These are phyloP conservation scores for Centropyge bicolor DNA, from an alignment of 2,797 vertebrate species.

Conservation along the genomic window DNA sequence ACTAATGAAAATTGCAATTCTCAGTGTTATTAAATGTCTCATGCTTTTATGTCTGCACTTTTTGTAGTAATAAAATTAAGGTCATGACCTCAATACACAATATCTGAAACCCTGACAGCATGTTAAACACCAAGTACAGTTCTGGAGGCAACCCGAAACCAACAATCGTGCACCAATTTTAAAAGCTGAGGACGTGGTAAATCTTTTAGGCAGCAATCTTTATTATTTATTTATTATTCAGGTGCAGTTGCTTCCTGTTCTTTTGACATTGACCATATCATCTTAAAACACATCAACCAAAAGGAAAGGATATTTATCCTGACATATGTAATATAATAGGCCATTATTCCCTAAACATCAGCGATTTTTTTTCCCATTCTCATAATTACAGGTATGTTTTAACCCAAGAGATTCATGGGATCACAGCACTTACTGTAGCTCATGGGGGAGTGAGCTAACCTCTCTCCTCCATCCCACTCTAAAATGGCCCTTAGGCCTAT, in stretches of 20 bases:
- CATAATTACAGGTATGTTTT: conserved; percentile 66
- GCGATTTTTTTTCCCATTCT: conserved; percentile 15
- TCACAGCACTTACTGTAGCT: conserved; percentile 65
- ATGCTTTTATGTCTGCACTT: conserved; percentile 18
- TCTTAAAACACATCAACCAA: neutral
- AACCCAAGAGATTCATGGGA: conserved; percentile 60
- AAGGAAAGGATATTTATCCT: neutral
- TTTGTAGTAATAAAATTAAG: conserved; percentile 27
- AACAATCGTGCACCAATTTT: neutral
- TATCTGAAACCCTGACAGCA: conserved; percentile 9
- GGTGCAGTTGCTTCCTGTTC: neutral
- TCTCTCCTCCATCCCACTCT: conserved; percentile 68
- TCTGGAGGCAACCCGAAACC: neutral
- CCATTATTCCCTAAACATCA: conserved; percentile 21
- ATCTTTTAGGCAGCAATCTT: neutral
- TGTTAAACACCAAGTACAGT: neutral
- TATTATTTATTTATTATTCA: no score
- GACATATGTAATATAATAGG: conserved; percentile 8
- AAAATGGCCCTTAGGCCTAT: conserved; percentile 71
- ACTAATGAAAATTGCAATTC: conserved; percentile 43
- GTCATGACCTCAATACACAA: conserved; percentile 5
- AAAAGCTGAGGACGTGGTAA: neutral
- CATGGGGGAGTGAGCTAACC: conserved; percentile 69
- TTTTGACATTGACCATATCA: neutral
- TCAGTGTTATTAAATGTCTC: conserved; percentile 37